These are phyloP conservation scores for Pseudococcus jackbeardsleyi DNA, from an alignment of 2,888 invertebrate species.

Conservation along the genomic window DNA sequence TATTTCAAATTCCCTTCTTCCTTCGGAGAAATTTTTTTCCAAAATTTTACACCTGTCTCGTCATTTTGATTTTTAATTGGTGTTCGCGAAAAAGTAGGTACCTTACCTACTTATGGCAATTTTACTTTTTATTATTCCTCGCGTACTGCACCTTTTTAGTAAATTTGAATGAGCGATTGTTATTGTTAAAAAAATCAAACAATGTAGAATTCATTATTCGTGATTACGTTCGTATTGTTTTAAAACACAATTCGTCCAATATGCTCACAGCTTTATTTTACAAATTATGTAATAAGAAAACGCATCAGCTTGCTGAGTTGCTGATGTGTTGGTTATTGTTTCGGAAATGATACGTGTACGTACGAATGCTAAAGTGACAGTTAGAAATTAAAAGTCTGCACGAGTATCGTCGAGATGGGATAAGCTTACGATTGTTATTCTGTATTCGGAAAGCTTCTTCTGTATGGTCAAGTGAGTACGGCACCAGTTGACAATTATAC, in stretches of 20 bases:
- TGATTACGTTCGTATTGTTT: constrained; percentile 46
- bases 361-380: background rate
- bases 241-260: constrained; percentile 45
- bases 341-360: constrained; percentile 7
- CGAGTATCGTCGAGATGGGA: background rate
- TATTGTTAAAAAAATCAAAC: constrained; percentile 48
- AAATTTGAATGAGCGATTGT: constrained; percentile 28
- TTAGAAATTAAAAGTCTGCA: constrained; percentile 29
- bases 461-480: background rate
- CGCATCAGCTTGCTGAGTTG: background rate
- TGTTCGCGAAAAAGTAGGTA: background rate
- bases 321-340: background rate
- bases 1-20: too few relatives aligned
- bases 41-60: background rate
- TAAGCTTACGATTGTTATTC: background rate
- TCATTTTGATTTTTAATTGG: background rate
- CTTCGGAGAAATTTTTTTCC: background rate
- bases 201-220: constrained; percentile 55
- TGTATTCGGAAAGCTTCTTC: background rate
- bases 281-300: constrained; percentile 43
- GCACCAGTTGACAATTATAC: background rate
- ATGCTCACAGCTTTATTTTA: constrained; percentile 37
- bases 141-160: background rate
- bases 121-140: constrained; percentile 5
- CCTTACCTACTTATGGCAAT: background rate